Conservation (phyloP, 2,113 vertebrate species). For the Eira barbara region DNA sequence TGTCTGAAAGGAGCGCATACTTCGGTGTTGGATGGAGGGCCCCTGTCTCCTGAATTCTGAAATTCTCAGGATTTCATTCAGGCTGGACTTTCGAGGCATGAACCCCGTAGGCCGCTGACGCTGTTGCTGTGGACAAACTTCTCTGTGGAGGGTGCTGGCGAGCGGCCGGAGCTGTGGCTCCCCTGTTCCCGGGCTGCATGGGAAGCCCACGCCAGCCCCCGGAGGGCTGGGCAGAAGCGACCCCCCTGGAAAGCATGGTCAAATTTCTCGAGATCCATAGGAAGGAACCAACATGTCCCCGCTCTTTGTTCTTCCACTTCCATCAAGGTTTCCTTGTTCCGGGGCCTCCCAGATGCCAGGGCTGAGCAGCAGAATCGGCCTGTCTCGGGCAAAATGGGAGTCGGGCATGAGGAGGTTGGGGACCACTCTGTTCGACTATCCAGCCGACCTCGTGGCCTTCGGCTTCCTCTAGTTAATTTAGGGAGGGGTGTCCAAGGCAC, state of each 20-base stretch:
- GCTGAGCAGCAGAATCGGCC: not conserved
- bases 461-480: not conserved
- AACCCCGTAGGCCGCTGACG: not conserved
- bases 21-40: not conserved
- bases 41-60: not conserved
- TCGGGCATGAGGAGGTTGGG: accelerated
- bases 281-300: not conserved
- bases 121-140: too few relatives aligned
- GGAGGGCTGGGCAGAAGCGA: not conserved
- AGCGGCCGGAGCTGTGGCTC: not conserved
- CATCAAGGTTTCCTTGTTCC: not conserved
- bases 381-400: too few relatives aligned
- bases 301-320: not conserved
- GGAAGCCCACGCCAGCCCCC: not conserved
- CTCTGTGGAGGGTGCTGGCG: accelerated
- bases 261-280: not conserved
- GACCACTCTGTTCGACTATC: accelerated
- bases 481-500: accelerated
- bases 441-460: not conserved
- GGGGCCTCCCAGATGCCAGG: not conserved
- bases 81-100: not conserved
- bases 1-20: accelerated
- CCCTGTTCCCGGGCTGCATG: not conserved
- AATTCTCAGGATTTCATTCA: not conserved
- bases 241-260: not conserved